A percentile compares a stretch with the other conserved stretches of the same genome.
Evolutionary conservation across 2,888 invertebrate genomes (phyloP).

Genomic region (Nineta flava): DNA sequence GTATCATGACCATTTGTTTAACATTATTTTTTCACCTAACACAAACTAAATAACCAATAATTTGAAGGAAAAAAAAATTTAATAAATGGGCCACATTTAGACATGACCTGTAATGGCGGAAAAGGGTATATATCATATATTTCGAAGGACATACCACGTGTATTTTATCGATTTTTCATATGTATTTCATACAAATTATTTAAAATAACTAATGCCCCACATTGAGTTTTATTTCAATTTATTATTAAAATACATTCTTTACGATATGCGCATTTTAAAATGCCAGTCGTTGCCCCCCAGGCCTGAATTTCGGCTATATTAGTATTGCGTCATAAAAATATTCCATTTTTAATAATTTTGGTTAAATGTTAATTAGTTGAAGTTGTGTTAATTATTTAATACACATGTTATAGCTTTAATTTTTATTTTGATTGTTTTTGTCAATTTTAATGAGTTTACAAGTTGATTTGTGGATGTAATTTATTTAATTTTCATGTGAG

Average conservation of each 20-base stretch:
- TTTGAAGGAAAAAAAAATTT: neutral
- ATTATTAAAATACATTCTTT: neutral
- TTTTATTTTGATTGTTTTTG: neutral
- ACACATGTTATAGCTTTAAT: neutral
- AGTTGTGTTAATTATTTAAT: neutral
- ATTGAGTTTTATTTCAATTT: neutral
- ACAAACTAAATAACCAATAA: neutral
- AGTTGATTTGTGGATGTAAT: neutral
- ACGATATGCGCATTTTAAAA: neutral
- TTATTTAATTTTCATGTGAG: neutral
- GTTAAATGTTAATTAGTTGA: neutral
- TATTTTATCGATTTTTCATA: slow-evolving; percentile 1
- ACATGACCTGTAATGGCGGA: slow-evolving; percentile 8
- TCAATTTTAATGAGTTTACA: neutral
- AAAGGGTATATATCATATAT: slow-evolving; percentile 2
- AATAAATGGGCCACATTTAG: slow-evolving; percentile 4
- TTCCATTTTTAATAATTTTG: neutral
- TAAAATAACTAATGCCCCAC: neutral
- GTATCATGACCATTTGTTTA: neutral
- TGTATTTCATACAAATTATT: neutral
- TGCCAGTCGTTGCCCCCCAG: slow-evolving; percentile 2
- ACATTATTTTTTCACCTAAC: neutral
- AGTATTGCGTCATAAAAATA: neutral
- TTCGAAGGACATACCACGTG: slow-evolving; percentile 7
- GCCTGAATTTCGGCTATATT: slow-evolving; percentile 3